A percentile compares a stretch with the other conserved stretches of the same genome.
These are phyloP conservation scores for Halictus quadricinctus DNA, from an alignment of 2,888 invertebrate species.

Conservation along the genomic window DNA sequence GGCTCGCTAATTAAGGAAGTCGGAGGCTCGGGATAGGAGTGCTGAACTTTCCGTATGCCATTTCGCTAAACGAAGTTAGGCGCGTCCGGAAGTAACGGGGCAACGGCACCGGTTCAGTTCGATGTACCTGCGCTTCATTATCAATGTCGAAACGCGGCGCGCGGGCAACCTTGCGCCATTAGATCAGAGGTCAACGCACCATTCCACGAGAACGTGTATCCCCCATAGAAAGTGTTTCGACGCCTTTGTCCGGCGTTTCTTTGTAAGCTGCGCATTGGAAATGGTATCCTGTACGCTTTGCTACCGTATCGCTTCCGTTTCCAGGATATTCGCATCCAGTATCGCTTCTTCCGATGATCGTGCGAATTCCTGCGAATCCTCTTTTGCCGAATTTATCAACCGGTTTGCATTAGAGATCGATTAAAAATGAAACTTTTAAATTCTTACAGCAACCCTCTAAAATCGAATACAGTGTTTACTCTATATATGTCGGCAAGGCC, in stretches of 20 bases:
- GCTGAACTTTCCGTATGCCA: constrained; percentile 10
- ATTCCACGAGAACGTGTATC: neutral
- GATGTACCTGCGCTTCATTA: constrained; percentile 60
- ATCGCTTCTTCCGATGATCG: neutral
- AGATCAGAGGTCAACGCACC: neutral
- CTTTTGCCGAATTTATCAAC: neutral
- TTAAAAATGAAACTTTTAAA: neutral
- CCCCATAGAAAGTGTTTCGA: constrained; percentile 1
- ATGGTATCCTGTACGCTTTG: neutral
- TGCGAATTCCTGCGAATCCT: neutral
- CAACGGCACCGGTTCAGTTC: constrained; percentile 41
- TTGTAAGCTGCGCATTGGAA: neutral
- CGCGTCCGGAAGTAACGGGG: constrained; percentile 58
- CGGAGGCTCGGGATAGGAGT: neutral
- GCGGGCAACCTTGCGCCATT: constrained; percentile 2
- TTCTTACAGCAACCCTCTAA: neutral
- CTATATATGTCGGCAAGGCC: too few relatives aligned
- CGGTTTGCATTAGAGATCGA: too few relatives aligned
- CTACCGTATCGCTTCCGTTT: neutral
- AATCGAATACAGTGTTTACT: too few relatives aligned
- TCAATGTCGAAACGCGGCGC: constrained; percentile 67
- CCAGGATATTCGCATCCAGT: neutral
- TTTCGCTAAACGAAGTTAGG: constrained; percentile 51
- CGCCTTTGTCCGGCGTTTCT: neutral
- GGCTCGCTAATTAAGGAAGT: constrained; percentile 19